These are phyloP conservation scores for Smittia sp. DNA, from an alignment of 2,888 invertebrate species.

Conservation along the genomic window DNA sequence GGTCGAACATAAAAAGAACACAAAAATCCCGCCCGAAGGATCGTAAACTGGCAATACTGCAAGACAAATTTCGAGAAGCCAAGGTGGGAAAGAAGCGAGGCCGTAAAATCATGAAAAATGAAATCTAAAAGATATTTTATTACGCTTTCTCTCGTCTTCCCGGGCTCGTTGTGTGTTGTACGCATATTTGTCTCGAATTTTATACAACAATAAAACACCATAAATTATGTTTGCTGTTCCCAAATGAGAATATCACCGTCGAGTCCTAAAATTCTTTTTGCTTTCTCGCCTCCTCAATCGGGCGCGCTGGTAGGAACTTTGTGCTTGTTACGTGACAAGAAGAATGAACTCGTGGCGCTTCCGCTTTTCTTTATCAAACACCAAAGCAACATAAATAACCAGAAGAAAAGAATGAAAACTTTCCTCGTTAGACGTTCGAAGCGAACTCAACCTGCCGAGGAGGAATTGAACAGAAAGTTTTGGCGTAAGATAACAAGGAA, in stretches of 20 bases:
- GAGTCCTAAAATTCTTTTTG: neutral
- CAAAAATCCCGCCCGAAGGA: neutral
- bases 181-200: slow-evolving; percentile 24
- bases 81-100: too few species aligned
- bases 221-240: slow-evolving; percentile 8
- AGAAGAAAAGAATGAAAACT: neutral
- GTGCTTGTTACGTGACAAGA: slow-evolving; percentile 30
- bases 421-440: slow-evolving; percentile 1
- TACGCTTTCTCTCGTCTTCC: neutral
- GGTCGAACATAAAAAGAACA: neutral
- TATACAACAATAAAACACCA: slow-evolving; percentile 31
- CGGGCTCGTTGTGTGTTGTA: neutral
- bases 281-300: neutral
- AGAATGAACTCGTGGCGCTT: slow-evolving; percentile 27
- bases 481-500: slow-evolving; percentile 14
- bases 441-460: neutral
- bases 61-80: neutral
- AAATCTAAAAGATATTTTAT: slow-evolving; percentile 1
- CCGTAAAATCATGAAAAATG: neutral
- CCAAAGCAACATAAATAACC: neutral
- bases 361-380: slow-evolving; percentile 8
- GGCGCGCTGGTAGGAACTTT: neutral
- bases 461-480: neutral
- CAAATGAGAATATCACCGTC: slow-evolving; percentile 5
- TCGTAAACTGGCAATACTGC: neutral